Evolutionary conservation across 2,888 invertebrate genomes (phyloP).

Genomic region (Mactromeris polynyma): DNA sequence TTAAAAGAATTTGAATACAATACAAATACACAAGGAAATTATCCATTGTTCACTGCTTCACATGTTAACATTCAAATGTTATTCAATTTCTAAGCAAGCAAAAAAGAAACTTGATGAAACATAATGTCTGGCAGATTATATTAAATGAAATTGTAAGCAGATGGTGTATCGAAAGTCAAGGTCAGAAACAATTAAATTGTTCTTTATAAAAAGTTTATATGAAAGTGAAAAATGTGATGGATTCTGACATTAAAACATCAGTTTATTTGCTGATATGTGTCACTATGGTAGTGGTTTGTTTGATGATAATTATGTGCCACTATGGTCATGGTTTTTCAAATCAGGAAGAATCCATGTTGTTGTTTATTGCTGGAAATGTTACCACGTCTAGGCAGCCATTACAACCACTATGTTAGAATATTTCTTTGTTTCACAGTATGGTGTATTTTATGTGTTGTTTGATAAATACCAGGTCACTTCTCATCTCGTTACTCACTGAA

Average conservation of each 20-base stretch:
- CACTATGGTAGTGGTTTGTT: no score
- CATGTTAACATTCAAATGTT: background rate
- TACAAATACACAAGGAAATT: background rate
- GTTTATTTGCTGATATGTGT: background rate
- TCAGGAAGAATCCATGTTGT: no score
- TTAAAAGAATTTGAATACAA: no score
- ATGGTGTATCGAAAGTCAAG: background rate
- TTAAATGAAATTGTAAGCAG: background rate
- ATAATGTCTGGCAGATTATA: background rate
- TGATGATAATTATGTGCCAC: no score
- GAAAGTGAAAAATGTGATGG: background rate
- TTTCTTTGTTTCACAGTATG: background rate
- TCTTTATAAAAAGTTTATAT: background rate
- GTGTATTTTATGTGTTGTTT: background rate
- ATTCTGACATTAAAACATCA: background rate
- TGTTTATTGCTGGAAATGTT: no score
- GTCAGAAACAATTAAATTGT: background rate
- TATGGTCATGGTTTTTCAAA: no score
- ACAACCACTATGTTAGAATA: background rate
- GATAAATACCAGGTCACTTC: constrained; percentile 16
- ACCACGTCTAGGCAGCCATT: background rate
- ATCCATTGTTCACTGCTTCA: background rate
- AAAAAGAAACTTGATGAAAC: background rate
- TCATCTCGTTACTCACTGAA: background rate
- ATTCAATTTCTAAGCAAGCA: background rate